Evolutionary conservation across 2,113 vertebrate species (phyloP).

Genomic region (Promerops cafer): DNA sequence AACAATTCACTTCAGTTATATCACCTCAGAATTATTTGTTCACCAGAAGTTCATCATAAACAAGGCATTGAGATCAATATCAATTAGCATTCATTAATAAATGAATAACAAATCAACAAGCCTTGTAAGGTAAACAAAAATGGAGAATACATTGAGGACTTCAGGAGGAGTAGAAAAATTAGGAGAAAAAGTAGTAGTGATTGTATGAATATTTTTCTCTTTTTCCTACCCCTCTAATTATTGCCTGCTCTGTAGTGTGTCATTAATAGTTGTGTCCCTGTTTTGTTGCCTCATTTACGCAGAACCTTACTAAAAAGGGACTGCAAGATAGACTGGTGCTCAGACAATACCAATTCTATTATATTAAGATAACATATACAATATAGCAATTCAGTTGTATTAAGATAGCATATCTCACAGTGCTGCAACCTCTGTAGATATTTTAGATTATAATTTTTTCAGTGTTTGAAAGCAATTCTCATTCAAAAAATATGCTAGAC

Average conservation of each 20-base stretch:
- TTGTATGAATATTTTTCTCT: neutral
- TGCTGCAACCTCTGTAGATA: neutral
- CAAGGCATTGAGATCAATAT: constrained; percentile 37
- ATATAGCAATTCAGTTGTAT: neutral
- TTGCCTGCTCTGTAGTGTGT: neutral
- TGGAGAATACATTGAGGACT: neutral
- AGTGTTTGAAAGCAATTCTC: neutral
- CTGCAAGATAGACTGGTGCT: neutral
- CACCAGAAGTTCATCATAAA: constrained; percentile 16
- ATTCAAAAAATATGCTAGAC: neutral
- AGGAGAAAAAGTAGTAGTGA: neutral
- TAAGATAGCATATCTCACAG: neutral
- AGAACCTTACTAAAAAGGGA: neutral
- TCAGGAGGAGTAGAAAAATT: neutral
- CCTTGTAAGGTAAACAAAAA: constrained; percentile 2
- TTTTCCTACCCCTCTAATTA: neutral
- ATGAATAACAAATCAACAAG: constrained; percentile 25
- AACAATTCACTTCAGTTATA: neutral
- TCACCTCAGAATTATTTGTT: constrained; percentile 24
- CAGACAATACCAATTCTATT: neutral
- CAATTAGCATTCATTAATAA: constrained; percentile 41
- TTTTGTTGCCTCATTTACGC: neutral
- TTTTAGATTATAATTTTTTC: neutral
- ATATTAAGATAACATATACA: neutral
- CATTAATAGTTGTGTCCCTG: neutral